These are phyloP conservation scores for Pygocentrus nattereri DNA, from an alignment of 2,797 vertebrate species.

Conservation along the genomic window DNA sequence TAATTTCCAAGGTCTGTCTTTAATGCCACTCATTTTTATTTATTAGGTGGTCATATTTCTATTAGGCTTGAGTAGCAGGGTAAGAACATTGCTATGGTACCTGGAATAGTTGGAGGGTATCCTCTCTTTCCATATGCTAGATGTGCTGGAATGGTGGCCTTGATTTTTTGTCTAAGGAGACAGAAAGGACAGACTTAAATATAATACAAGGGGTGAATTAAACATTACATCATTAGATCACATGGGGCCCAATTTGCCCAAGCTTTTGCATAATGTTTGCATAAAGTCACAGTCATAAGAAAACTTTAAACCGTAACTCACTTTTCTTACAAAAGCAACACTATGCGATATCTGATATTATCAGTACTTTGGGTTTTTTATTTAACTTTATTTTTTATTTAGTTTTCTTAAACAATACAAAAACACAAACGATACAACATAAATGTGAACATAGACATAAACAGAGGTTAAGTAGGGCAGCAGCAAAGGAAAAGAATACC, in stretches of 20 bases:
- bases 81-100: slow-evolving; percentile 68
- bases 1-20: background rate
- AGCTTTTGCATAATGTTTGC: background rate
- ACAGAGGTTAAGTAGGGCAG: too few species aligned
- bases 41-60: background rate
- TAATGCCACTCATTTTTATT: background rate
- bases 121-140: slow-evolving; percentile 95
- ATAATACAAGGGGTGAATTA: background rate
- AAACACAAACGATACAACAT: too few species aligned
- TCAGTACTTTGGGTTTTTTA: too few species aligned
- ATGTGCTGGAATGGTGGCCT: slow-evolving; percentile 91
- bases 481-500: too few species aligned
- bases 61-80: background rate
- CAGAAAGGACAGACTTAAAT: slow-evolving; percentile 19
- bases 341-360: too few species aligned
- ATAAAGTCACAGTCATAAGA: background rate
- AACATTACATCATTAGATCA: slow-evolving; percentile 4
- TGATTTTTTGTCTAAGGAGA: slow-evolving; percentile 90
- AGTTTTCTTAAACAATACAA: too few species aligned
- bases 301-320: too few species aligned
- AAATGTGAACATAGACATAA: too few species aligned
- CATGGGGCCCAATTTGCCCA: background rate
- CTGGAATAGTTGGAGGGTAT: slow-evolving; percentile 92
- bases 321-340: background rate
- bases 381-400: too few species aligned